Percentiles rank a stretch among this genome's conserved stretches.
Conservation (phyloP, 2,888 invertebrate genomes). For the Dryococelus australis region DNA sequence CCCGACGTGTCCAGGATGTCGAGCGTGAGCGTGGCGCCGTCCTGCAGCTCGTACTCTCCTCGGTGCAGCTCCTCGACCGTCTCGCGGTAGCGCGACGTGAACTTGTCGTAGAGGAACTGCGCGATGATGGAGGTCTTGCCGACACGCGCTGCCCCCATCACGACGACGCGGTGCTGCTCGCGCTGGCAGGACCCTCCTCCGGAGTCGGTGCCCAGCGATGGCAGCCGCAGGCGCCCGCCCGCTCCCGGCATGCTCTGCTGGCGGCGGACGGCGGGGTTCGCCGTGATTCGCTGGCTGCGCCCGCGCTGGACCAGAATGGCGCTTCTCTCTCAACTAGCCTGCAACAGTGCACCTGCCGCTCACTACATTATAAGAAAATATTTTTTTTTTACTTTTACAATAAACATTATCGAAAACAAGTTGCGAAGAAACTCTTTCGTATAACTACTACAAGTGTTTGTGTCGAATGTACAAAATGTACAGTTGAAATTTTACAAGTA, state of each 20-base stretch:
- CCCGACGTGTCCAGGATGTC: slow-evolving; percentile 67
- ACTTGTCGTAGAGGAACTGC: slow-evolving; percentile 67
- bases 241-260: slow-evolving; percentile 47
- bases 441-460: too few relatives aligned
- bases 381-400: too few relatives aligned
- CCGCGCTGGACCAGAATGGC: background rate
- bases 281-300: background rate
- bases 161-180: slow-evolving; percentile 55
- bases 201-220: slow-evolving; percentile 49
- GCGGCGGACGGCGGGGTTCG: background rate
- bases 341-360: background rate
- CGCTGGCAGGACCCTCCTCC: slow-evolving; percentile 36
- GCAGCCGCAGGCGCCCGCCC: slow-evolving; percentile 48
- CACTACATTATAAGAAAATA: too few relatives aligned
- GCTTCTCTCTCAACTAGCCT: background rate
- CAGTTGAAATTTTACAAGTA: too few relatives aligned
- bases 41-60: slow-evolving; percentile 59
- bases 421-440: too few relatives aligned
- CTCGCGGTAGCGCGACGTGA: slow-evolving; percentile 65
- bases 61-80: slow-evolving; percentile 72
- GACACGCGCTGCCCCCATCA: slow-evolving; percentile 62
- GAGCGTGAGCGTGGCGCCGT: slow-evolving; percentile 55
- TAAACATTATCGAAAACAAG: too few relatives aligned
- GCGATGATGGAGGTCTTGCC: slow-evolving; percentile 70
- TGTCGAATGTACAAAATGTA: too few relatives aligned